phyloP scores from a whole-genome alignment of 2,888 invertebrate species.

The Amblyjoppa proteus region DNA sequence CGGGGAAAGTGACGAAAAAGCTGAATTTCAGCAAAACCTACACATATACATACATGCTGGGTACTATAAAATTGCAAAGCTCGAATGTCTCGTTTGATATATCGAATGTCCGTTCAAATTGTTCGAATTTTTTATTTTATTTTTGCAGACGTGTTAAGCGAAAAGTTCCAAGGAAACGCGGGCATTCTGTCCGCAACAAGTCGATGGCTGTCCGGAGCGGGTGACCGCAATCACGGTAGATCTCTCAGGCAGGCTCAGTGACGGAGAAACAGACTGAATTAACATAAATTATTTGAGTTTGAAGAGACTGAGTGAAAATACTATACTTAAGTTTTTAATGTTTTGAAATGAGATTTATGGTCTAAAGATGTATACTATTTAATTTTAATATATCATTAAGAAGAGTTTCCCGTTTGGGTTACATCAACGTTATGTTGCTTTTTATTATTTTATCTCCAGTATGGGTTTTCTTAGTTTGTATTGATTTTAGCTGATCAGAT shows the following conservation, averaged over 20 bases:
- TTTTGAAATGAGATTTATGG: not conserved
- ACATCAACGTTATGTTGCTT: not conserved
- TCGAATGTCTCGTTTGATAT: not conserved
- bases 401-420: not conserved
- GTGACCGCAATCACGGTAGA: slow-evolving; percentile 2
- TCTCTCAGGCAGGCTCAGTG: not conserved
- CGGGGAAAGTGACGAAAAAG: not conserved
- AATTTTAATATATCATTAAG: not conserved
- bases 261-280: not conserved
- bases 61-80: not conserved
- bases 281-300: not conserved
- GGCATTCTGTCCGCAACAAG: not conserved
- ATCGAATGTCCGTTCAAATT: not conserved
- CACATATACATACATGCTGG: not conserved
- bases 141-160: not conserved
- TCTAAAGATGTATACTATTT: not conserved
- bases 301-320: not conserved
- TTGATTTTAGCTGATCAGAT: not conserved
- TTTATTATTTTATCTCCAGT: not conserved
- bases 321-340: not conserved
- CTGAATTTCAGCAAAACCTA: not conserved
- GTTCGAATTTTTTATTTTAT: not conserved
- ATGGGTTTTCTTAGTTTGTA: not conserved
- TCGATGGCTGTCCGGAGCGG: not conserved
- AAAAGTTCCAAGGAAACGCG: not conserved